Evolutionary conservation across 2,888 invertebrate species (phyloP).

Genomic region (Apotomis betuletana): DNA sequence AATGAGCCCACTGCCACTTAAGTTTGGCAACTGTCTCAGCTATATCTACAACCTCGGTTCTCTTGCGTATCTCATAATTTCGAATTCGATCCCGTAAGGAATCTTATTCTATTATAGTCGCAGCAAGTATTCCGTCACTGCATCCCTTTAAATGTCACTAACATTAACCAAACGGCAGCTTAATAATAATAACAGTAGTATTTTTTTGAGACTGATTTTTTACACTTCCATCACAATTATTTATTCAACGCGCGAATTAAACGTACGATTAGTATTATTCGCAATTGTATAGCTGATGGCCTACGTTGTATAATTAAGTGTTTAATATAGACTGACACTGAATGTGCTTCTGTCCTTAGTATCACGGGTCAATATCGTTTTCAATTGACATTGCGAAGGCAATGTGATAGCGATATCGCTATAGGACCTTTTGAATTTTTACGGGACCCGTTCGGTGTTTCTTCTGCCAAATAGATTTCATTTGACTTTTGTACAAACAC

Average conservation of each 20-base stretch:
- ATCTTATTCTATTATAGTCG: too few relatives aligned
- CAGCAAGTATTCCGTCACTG: too few relatives aligned
- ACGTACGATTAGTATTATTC: slow-evolving; percentile 20
- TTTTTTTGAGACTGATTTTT: slow-evolving; percentile 35
- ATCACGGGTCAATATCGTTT: slow-evolving; percentile 8
- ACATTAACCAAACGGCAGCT: slow-evolving; percentile 22
- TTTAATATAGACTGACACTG: slow-evolving; percentile 65
- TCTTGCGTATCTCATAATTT: too few relatives aligned
- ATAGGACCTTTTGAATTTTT: background rate
- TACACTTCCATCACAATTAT: slow-evolving; percentile 17
- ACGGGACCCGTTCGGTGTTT: slow-evolving; percentile 1
- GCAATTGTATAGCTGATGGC: slow-evolving; percentile 54
- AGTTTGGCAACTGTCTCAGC: too few relatives aligned
- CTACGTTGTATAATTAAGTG: slow-evolving; percentile 65
- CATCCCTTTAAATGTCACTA: background rate
- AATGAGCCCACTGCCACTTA: too few relatives aligned
- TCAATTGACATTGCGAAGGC: background rate
- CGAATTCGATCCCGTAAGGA: too few relatives aligned
- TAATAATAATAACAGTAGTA: slow-evolving; percentile 21
- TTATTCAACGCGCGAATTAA: slow-evolving; percentile 4
- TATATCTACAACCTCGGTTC: too few relatives aligned
- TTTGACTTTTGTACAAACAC: slow-evolving; percentile 41
- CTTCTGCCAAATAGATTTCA: slow-evolving; percentile 37
- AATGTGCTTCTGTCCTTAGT: slow-evolving; percentile 45
- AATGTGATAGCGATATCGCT: slow-evolving; percentile 16